A percentile compares a stretch with the other conserved stretches of the same genome.
These are phyloP conservation scores for Frankliniella fusca DNA, from an alignment of 2,888 invertebrate species.

Conservation along the genomic window DNA sequence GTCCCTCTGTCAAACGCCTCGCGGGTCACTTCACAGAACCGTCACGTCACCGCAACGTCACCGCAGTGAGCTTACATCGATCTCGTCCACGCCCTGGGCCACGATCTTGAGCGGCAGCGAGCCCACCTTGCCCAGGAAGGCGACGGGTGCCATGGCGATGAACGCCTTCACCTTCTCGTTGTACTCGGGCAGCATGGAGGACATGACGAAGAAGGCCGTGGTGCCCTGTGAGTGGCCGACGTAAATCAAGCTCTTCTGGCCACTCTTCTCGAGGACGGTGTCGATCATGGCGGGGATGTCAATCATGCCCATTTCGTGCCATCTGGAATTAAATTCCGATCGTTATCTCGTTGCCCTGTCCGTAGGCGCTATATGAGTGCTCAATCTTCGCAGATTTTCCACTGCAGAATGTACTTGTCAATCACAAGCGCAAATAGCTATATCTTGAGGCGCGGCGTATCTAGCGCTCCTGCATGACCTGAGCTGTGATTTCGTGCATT, in stretches of 20 bases:
- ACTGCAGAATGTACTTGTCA: too few relatives aligned
- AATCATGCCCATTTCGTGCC: constrained; percentile 73
- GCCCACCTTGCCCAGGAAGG: constrained; percentile 38
- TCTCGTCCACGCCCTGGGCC: neutral
- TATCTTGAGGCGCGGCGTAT: too few relatives aligned
- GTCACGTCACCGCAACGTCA: neutral
- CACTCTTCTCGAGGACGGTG: constrained; percentile 58
- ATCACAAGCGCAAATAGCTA: too few relatives aligned
- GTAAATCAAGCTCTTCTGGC: constrained; percentile 61
- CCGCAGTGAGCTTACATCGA: neutral
- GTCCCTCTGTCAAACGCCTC: neutral
- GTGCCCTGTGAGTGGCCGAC: constrained; percentile 71
- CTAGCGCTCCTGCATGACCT: too few relatives aligned
- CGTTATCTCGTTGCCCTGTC: too few relatives aligned
- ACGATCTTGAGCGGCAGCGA: neutral
- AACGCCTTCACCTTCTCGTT: constrained; percentile 42
- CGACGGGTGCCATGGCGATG: constrained; percentile 43
- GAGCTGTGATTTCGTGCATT: too few relatives aligned
- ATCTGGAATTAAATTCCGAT: constrained; percentile 51
- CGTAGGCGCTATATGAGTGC: too few relatives aligned
- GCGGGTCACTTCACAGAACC: too few relatives aligned
- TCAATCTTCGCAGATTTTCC: too few relatives aligned
- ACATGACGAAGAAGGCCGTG: constrained; percentile 42
- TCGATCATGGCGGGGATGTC: constrained; percentile 82
- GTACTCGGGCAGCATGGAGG: constrained; percentile 41